Evolutionary conservation across 2,113 vertebrate genomes (phyloP), one percentile per base, ranked within the genome.

Genomic region (Phyllostomus hastatus): DNA sequence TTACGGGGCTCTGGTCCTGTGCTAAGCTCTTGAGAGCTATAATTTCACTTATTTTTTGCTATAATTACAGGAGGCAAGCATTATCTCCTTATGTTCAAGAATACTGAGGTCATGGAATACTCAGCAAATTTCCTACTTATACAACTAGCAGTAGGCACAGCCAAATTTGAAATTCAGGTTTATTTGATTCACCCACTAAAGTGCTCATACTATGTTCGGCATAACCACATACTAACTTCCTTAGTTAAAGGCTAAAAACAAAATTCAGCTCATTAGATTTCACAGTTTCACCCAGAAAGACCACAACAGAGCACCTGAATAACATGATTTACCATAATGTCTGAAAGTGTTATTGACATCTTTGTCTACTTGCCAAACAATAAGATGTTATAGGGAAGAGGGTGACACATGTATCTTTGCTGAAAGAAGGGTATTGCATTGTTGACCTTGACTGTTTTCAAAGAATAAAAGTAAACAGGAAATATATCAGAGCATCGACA

Each of bases 371-470:
- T 64, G 33, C 80, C 33, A 61, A 72, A 16, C 28, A 73, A 57
- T 50, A 78, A 66, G 72, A 90, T 57, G 73, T 61, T 64, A 66
- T 59, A 35, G 38, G 19, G 16, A 82, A 80, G 24, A 73, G 46
- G 5, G 41, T 38, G 33, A 66, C 26, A 61, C 2, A 61, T 1
- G 5, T 7, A 86, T 41, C 0, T 80, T 75, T 61, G 33, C 57
- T 80, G 24, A 88, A 12, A 61, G n/a, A 70, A 80, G 31, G 8
- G 19, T 7, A 35, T 38, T 46, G n/a, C 66, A 48, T 11, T 59
- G 52, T 50, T 59, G 10, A 41, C 38, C 79, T 64, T 79, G 70
- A n/a, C 59, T 20, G n/a, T 57, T 95, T 89, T 52, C 84, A 94
- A 83, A 50, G 14, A 35, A 54, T 46, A 72, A 92, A 78, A 26